Evolutionary conservation across 1,140 invertebrate genomes (phyloP).

Genomic region (Marisa cornuarietis): DNA sequence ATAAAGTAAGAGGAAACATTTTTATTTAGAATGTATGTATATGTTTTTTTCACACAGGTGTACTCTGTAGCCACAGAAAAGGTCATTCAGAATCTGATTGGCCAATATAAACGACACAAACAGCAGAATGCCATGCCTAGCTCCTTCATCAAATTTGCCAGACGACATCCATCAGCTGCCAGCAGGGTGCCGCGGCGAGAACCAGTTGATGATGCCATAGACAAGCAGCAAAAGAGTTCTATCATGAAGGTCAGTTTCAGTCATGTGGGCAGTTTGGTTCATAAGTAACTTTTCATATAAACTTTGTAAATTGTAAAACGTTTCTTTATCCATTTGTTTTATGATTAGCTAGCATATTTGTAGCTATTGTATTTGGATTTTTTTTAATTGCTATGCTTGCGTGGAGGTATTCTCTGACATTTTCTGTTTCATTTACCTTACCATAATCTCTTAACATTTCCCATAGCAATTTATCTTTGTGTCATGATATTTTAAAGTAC

Average conservation of each 20-base stretch:
- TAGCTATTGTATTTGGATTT: too few relatives aligned
- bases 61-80: slow-evolving; percentile 69
- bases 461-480: not conserved
- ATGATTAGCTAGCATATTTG: too few relatives aligned
- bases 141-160: slow-evolving; percentile 45
- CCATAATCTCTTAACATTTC: not conserved
- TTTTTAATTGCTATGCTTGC: too few relatives aligned
- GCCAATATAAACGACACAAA: slow-evolving; percentile 74
- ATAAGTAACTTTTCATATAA: too few relatives aligned
- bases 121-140: slow-evolving; percentile 70
- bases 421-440: too few relatives aligned
- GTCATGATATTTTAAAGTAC: not conserved
- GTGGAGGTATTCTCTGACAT: too few relatives aligned
- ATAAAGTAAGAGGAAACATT: not conserved
- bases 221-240: slow-evolving; percentile 75
- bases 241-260: slow-evolving; percentile 77
- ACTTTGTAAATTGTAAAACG: too few relatives aligned
- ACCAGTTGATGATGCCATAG: slow-evolving; percentile 58
- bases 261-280: not conserved
- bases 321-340: too few relatives aligned
- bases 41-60: slow-evolving; percentile 43
- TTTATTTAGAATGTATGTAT: not conserved
- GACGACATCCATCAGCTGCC: slow-evolving; percentile 36
- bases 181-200: slow-evolving; percentile 35
- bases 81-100: slow-evolving; percentile 70